Base-by-base conservation (phyloP, 2,797 vertebrate species). In the Euphonia xanthogaster region DNA sequence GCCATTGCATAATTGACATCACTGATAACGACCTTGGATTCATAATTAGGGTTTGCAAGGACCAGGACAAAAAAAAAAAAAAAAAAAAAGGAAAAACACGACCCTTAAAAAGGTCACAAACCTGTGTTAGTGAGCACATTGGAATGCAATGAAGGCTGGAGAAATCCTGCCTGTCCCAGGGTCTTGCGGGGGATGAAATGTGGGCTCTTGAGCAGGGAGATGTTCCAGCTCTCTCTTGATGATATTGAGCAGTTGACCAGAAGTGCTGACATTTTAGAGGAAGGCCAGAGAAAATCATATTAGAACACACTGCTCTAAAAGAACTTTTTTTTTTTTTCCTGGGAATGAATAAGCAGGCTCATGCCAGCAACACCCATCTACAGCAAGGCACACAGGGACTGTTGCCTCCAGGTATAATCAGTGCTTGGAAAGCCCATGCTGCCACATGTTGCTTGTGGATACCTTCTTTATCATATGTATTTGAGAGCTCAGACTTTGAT, bases 1-100 rank as follows among this genome's bases (percentile, higher is more conserved):
- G 92, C 77, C 62, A 60, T 44, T 91, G 91, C 86, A 73, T 91
- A 97, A 96, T 88, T 94, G 90, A 90, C 74, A 65, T 88, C 4
- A 22, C 71, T 95, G 66, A 68, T 88, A 86, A 94, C 0, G 39
- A 87, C 83, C 93, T 88, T 94, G 90, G 92, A 94, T 96, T 95
- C 90, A 66, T 92, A 94, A 96, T 95, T 77, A 75, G 61, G 47
- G 68, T 86, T 92, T 84, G 54, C 55, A 66, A 86, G 28, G 79
- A 90, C 67, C n/a, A 18, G 75, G n/a, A 5, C 1, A 7, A 16
- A 24, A 47, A 72, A 19, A 48, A 51, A 35, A 31, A 31, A 9
- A 12, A 7, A 8, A 28, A 39, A 14, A 20, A 45, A 40, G 47
- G 3, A 28, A 55, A 30, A 50, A 14, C 18, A 10, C 0, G 1